Percentiles rank a stretch among this genome's conserved stretches.
Evolutionary conservation across 2,113 vertebrate species (phyloP).

Genomic region (Ophthalmolycus amberensis): DNA sequence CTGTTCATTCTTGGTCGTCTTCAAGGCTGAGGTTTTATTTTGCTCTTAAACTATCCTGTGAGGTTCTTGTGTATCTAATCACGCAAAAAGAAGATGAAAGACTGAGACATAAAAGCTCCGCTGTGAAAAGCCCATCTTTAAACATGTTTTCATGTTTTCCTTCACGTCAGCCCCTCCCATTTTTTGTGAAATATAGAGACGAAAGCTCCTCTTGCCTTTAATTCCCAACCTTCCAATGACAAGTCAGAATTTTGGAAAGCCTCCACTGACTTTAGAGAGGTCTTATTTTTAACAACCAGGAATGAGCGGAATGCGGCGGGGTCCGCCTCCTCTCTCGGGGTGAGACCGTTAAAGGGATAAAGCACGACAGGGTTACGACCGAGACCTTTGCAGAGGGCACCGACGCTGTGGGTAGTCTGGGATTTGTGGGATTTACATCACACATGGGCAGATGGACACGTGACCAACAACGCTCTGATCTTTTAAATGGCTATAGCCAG

Average conservation of each 20-base stretch:
- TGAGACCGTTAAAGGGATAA: slow-evolving; percentile 68
- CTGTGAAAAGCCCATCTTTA: not conserved
- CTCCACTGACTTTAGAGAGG: slow-evolving; percentile 29
- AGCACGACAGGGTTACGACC: slow-evolving; percentile 66
- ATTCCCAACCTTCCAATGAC: not conserved
- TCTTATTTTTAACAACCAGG: slow-evolving; percentile 65
- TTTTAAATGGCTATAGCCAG: not conserved
- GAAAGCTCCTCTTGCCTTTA: not conserved
- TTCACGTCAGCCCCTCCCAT: not conserved
- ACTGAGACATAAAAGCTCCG: not conserved
- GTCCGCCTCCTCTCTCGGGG: slow-evolving; percentile 38
- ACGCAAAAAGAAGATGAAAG: not conserved
- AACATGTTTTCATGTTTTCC: not conserved
- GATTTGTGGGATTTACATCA: slow-evolving; percentile 37
- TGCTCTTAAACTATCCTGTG: not conserved
- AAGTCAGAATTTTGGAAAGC: slow-evolving; percentile 19
- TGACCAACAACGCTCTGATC: slow-evolving; percentile 2
- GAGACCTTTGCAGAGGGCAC: slow-evolving; percentile 57
- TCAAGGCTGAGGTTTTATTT: not conserved
- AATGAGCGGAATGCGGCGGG: slow-evolving; percentile 73
- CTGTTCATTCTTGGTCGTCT: not conserved
- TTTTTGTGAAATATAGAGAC: not conserved
- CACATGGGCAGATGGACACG: slow-evolving; percentile 16
- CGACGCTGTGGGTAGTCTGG: slow-evolving; percentile 42
- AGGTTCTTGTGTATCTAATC: not conserved